These are phyloP conservation scores for Hesperophylax magnus DNA, from an alignment of 1,140 invertebrate genomes.

Conservation along the genomic window DNA sequence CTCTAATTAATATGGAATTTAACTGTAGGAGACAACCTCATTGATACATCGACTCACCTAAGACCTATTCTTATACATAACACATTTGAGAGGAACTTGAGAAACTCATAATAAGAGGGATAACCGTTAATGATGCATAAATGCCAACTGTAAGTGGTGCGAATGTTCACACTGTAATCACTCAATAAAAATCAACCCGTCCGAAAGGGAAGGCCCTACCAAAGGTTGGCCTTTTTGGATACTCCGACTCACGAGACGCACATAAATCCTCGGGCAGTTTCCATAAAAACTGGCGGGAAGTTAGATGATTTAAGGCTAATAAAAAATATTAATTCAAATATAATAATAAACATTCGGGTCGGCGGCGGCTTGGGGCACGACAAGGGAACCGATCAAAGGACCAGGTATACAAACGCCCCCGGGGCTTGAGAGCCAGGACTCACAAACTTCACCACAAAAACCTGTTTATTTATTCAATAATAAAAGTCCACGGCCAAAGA, in stretches of 20 bases:
- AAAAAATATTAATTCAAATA: constrained; percentile 22
- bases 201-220: neutral
- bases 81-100: neutral
- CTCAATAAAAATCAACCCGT: constrained; percentile 1
- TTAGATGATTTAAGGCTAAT: neutral
- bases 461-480: too few relatives aligned
- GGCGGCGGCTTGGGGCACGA: constrained; percentile 10
- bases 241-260: neutral
- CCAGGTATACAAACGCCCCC: constrained; percentile 23
- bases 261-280: constrained; percentile 3
- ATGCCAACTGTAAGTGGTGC: neutral
- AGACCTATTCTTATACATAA: too few relatives aligned
- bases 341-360: constrained; percentile 25
- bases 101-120: neutral
- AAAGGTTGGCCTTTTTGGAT: neutral
- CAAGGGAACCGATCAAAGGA: constrained; percentile 3
- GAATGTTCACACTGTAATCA: constrained; percentile 18
- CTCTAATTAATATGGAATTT: too few relatives aligned
- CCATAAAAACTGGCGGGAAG: constrained; percentile 26
- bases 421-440: neutral
- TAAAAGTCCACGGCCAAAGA: too few relatives aligned
- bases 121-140: neutral
- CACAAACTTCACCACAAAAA: neutral
- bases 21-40: too few relatives aligned
- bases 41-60: too few relatives aligned